Conservation (phyloP, 2,113 vertebrate genomes). For the Saimiri boliviensis region DNA sequence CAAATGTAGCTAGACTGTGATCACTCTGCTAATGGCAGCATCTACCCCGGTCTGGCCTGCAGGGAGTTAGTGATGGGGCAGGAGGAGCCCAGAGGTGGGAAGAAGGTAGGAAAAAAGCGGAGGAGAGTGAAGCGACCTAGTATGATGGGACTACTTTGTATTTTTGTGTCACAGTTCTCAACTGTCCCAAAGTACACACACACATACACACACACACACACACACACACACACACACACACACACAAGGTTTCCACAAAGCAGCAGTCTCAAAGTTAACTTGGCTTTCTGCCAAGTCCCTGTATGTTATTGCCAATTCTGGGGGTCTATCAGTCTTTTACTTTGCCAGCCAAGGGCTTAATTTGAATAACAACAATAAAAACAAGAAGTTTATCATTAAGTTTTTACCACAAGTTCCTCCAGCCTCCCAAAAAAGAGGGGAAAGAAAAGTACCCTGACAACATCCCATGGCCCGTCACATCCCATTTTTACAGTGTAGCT, state of each 20-base stretch:
- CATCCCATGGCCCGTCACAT: constrained; percentile 82
- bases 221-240: background rate
- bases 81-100: background rate
- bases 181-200: background rate
- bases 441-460: constrained; percentile 64
- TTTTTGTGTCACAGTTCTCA: background rate
- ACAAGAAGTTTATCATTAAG: background rate
- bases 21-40: background rate
- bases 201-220: background rate
- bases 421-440: background rate
- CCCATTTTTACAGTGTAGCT: constrained; percentile 81
- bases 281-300: background rate
- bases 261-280: background rate
- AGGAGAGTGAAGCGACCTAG: background rate
- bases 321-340: background rate
- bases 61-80: background rate
- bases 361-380: constrained; percentile 15
- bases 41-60: background rate
- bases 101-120: background rate
- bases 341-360: background rate
- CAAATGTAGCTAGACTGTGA: background rate
- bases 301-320: background rate
- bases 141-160: background rate
- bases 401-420: constrained; percentile 80
- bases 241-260: background rate